Percentiles rank a stretch among this genome's conserved stretches.
Evolutionary conservation across 2,888 invertebrate genomes (phyloP).

Genomic region (Cabera pusaria): DNA sequence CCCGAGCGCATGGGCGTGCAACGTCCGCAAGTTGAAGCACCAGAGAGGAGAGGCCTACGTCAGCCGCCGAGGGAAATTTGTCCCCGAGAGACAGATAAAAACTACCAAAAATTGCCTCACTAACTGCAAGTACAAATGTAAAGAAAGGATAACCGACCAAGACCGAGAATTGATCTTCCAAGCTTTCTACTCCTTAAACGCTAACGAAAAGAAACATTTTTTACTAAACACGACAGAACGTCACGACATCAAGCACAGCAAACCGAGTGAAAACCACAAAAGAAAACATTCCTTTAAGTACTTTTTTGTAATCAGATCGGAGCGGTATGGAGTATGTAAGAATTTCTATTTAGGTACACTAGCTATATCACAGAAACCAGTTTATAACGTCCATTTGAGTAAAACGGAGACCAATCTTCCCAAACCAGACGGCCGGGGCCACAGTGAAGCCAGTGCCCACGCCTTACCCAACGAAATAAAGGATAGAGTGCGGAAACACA

Average conservation of each 20-base stretch:
- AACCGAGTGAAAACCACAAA: slow-evolving; percentile 44
- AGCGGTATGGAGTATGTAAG: slow-evolving; percentile 66
- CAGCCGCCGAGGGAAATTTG: slow-evolving; percentile 66
- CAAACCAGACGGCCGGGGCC: slow-evolving; percentile 70
- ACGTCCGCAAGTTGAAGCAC: slow-evolving; percentile 67
- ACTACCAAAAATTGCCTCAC: slow-evolving; percentile 69
- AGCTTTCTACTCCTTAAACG: slow-evolving; percentile 68
- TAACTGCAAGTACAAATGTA: slow-evolving; percentile 70
- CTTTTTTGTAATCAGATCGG: slow-evolving; percentile 63
- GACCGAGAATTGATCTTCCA: slow-evolving; percentile 71
- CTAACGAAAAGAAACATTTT: slow-evolving; percentile 73
- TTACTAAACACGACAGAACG: slow-evolving; percentile 71
- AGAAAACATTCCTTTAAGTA: slow-evolving; percentile 70
- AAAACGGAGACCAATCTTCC: slow-evolving; percentile 74
- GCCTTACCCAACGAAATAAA: slow-evolving; percentile 59
- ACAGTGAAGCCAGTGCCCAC: slow-evolving; percentile 62
- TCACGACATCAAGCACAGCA: slow-evolving; percentile 53
- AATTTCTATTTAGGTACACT: slow-evolving; percentile 74
- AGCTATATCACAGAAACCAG: slow-evolving; percentile 73
- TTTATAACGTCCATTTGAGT: slow-evolving; percentile 71
- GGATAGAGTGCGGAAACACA: slow-evolving; percentile 65
- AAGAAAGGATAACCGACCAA: slow-evolving; percentile 59
- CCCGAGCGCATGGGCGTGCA: slow-evolving; percentile 70
- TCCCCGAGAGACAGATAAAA: slow-evolving; percentile 60
- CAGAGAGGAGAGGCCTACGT: slow-evolving; percentile 73